phyloP scores from a whole-genome alignment of 2,888 invertebrate species.

The Sphaerolaimus hirsutus region DNA sequence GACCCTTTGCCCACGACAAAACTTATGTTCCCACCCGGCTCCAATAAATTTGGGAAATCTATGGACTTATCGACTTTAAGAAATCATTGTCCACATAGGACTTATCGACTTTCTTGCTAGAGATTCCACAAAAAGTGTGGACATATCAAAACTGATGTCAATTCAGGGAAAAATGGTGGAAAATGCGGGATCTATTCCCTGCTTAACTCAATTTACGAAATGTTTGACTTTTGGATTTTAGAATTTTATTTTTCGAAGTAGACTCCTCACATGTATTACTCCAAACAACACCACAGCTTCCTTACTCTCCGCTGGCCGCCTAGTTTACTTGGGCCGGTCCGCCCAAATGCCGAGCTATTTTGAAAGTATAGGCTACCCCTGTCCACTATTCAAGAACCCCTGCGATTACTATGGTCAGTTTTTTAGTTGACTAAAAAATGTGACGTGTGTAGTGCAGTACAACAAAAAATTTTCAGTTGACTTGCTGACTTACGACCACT shows the following conservation, averaged over 20 bases:
- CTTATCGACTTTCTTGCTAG: background rate
- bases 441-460: background rate
- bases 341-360: constrained; percentile 67
- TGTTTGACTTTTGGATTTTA: too few species aligned
- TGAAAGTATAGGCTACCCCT: constrained; percentile 66
- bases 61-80: too few species aligned
- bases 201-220: too few species aligned
- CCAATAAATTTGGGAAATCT: too few species aligned
- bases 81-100: too few species aligned
- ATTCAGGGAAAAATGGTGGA: too few species aligned
- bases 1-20: too few species aligned
- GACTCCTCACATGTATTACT: too few species aligned
- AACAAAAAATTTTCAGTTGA: constrained; percentile 42
- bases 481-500: constrained; percentile 66
- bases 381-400: constrained; percentile 82
- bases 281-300: constrained; percentile 36
- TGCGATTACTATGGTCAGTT: constrained; percentile 57
- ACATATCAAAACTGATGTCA: background rate
- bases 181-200: too few species aligned
- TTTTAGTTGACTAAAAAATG: constrained; percentile 28
- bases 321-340: constrained; percentile 68
- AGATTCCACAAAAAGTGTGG: background rate
- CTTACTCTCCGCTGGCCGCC: constrained; percentile 61
- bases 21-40: too few species aligned
- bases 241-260: too few species aligned